A percentile compares a stretch with the other conserved stretches of the same genome.
These are phyloP conservation scores for Characodon lateralis DNA, from an alignment of 2,797 vertebrate genomes.

Conservation along the genomic window DNA sequence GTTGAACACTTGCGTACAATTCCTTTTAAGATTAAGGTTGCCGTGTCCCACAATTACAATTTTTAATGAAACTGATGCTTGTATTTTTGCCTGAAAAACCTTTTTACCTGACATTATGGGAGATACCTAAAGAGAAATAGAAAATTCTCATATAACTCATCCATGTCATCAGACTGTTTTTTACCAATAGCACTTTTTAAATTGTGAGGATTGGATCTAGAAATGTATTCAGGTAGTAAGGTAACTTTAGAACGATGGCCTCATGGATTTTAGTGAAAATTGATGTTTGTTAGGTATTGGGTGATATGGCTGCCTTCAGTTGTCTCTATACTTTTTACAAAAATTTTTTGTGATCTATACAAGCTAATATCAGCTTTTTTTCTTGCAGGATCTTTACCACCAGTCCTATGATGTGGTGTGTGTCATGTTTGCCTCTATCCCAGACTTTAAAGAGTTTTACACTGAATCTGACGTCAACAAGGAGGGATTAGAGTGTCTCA, in stretches of 20 bases:
- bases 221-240: slow-evolving; percentile 4
- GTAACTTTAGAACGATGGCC: background rate
- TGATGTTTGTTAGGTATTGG: slow-evolving; percentile 3
- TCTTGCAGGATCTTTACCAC: slow-evolving; percentile 92
- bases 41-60: no score
- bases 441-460: slow-evolving; percentile 99
- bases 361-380: slow-evolving; percentile 37
- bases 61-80: background rate
- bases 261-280: slow-evolving; percentile 23
- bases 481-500: slow-evolving; percentile 96
- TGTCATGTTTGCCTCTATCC: slow-evolving; percentile 98
- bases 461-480: slow-evolving; percentile 99
- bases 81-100: no score
- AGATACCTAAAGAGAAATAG: background rate
- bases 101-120: background rate
- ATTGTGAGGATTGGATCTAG: slow-evolving; percentile 19
- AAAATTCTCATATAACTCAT: background rate
- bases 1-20: background rate
- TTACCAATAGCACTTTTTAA: slow-evolving; percentile 6
- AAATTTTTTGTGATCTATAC: background rate
- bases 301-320: slow-evolving; percentile 10
- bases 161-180: background rate
- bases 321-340: slow-evolving; percentile 1
- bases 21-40: no score
- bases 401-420: slow-evolving; percentile 98